These are phyloP conservation scores for Cancer borealis DNA, from an alignment of 2,888 invertebrate genomes.

Conservation along the genomic window DNA sequence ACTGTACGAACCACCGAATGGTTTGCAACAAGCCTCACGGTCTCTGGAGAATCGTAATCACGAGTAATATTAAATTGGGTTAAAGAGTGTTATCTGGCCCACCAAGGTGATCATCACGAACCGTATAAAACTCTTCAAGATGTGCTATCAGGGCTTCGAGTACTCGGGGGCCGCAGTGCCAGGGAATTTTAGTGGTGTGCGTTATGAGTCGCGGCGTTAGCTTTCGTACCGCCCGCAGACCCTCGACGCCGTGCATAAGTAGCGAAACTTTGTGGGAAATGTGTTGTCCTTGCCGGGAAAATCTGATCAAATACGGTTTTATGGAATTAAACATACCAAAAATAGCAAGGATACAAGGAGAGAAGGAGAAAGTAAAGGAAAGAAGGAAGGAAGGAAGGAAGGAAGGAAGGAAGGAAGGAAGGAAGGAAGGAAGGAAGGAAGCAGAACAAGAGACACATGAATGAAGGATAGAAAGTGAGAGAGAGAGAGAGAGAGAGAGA, in stretches of 20 bases:
- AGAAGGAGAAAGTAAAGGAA: slow-evolving; percentile 54
- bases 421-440: not conserved
- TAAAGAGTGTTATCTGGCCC: slow-evolving; percentile 64
- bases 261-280: slow-evolving; percentile 38
- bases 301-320: slow-evolving; percentile 55
- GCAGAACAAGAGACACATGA: not conserved
- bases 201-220: slow-evolving; percentile 53
- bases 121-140: slow-evolving; percentile 62
- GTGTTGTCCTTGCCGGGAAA: not conserved
- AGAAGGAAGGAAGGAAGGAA: slow-evolving; percentile 29
- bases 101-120: slow-evolving; percentile 54
- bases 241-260: not conserved
- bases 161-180: not conserved
- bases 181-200: slow-evolving; percentile 48
- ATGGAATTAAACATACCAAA: slow-evolving; percentile 52
- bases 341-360: slow-evolving; percentile 14
- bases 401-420: not conserved
- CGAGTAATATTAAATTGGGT: slow-evolving; percentile 68
- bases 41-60: slow-evolving; percentile 62
- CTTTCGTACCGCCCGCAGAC: slow-evolving; percentile 24
- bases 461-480: slow-evolving; percentile 21
- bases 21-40: slow-evolving; percentile 48
- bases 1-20: slow-evolving; percentile 59
- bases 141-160: slow-evolving; percentile 56
- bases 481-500: slow-evolving; percentile 39